phyloP scores from a whole-genome alignment of 2,888 invertebrate species.

The Sinopyrophorus schimmeli region DNA sequence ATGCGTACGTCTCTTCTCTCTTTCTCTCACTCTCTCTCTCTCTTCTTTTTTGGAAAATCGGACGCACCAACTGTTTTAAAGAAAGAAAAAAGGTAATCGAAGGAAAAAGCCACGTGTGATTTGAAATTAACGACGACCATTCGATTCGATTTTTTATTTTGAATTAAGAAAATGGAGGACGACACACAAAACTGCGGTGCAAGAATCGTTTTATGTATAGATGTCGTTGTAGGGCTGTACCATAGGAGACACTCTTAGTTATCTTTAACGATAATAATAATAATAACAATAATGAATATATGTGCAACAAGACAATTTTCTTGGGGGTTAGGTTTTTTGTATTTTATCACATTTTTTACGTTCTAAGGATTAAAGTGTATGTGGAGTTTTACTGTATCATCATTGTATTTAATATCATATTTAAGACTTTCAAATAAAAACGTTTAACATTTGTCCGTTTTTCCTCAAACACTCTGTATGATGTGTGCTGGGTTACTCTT shows the following conservation, averaged over 20 bases:
- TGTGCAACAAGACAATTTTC: slow-evolving; percentile 33
- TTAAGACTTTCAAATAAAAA: slow-evolving; percentile 41
- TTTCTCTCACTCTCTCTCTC: too few relatives aligned
- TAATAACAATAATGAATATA: slow-evolving; percentile 31
- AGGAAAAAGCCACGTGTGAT: too few relatives aligned
- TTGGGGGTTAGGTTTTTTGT: slow-evolving; percentile 37
- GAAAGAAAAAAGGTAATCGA: too few relatives aligned
- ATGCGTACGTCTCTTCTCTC: too few relatives aligned
- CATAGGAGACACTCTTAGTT: too few relatives aligned
- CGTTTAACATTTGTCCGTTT: slow-evolving; percentile 32
- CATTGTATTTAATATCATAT: slow-evolving; percentile 42
- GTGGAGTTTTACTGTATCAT: slow-evolving; percentile 41
- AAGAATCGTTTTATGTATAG: slow-evolving; percentile 45
- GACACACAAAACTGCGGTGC: slow-evolving; percentile 39
- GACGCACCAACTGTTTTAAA: too few relatives aligned
- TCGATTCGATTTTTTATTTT: too few relatives aligned
- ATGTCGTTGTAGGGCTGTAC: slow-evolving; percentile 51
- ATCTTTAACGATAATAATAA: slow-evolving; percentile 42
- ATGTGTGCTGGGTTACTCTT: too few relatives aligned
- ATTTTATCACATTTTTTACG: slow-evolving; percentile 45
- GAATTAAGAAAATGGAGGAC: too few relatives aligned
- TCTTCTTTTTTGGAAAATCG: too few relatives aligned
- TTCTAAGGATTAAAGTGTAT: slow-evolving; percentile 42
- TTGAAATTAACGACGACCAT: too few relatives aligned
- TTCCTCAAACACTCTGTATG: too few relatives aligned